Percentiles rank a stretch among this genome's conserved stretches.
Conservation (phyloP, 2,888 invertebrate genomes). For the Leptinotarsa tumamoca region DNA sequence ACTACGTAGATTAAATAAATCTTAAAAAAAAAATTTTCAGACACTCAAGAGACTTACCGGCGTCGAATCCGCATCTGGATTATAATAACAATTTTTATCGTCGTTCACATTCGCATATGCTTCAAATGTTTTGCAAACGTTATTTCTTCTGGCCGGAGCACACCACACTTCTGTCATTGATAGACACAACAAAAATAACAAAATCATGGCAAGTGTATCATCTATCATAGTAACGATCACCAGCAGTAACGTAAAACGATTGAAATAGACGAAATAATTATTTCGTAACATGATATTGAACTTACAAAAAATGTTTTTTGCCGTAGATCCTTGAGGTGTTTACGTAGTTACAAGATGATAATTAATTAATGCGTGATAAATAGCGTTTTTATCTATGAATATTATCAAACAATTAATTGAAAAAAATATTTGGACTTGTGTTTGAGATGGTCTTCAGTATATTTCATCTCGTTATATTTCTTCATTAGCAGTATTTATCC, state of each 20-base stretch:
- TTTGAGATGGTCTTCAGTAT: not conserved
- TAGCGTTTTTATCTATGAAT: not conserved
- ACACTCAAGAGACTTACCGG: constrained; percentile 53
- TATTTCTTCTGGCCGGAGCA: constrained; percentile 22
- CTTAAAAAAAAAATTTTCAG: not conserved
- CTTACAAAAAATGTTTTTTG: not conserved
- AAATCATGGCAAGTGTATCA: not conserved
- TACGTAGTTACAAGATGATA: not conserved
- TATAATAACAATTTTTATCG: constrained; percentile 50
- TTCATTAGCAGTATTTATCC: no score
- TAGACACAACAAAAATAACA: not conserved
- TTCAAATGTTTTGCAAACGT: constrained; percentile 43
- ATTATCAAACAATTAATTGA: not conserved
- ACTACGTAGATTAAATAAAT: rapidly evolving
- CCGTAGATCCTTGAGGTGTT: not conserved
- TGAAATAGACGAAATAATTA: not conserved
- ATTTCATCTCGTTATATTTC: no score
- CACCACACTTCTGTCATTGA: not conserved
- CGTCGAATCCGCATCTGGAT: constrained; percentile 56
- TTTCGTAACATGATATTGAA: not conserved
- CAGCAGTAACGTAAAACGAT: not conserved
- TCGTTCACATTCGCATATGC: constrained; percentile 41
- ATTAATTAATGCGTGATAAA: not conserved
- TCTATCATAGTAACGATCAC: not conserved
- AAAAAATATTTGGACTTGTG: not conserved